Evolutionary conservation across 1,140 invertebrate genomes (phyloP), one percentile per base, ranked within the genome.

Genomic region (Drosophila mauritiana): DNA sequence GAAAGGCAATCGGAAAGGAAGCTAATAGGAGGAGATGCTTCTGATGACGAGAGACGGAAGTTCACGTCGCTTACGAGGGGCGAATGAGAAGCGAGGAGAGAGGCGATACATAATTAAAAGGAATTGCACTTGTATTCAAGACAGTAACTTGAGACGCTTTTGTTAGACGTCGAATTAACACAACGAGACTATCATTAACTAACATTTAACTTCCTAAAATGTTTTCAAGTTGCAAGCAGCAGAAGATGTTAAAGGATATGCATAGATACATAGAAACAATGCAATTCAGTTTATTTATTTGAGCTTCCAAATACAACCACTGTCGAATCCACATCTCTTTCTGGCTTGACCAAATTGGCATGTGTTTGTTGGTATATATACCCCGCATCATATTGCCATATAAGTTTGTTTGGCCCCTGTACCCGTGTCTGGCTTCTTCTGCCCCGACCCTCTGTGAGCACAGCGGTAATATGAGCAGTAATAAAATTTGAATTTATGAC

Each of bases 401-500:
- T 69, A 79, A 61, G 77, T 78, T 88, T 61, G 52, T 22, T 46
- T 69, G 73, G 67, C 62, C 53, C 73, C 49, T 13, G 68, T 40
- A 36, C 56, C 51, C 27, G 17, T 36, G 58, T 56, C 73, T 57
- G 51, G 39, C 56, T 27, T 40, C 70, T 39, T 61, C 43, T 7
- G 11, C 34, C 27, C 37, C 61, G 53, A 63, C 42, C 58, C 46
- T 67, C 63, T 61, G 78, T 63, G 67, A 70, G 78, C 78, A 61
- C 58, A 61, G 76, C 85, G 57, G 84, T 89, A 89, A 89, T 89
- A 88, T 89, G 85, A 85, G 82, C 79, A 82, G 86, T 75, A 90
- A 90, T 90, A 90, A 90, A 90, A 90, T 90, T 90, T 88, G 88
- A 90, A 90, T 90, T 90, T 90, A 90, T 90, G 86, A 88, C 86